phyloP scores from a whole-genome alignment of 1,140 invertebrate genomes.

The Drosophila asahinai region DNA sequence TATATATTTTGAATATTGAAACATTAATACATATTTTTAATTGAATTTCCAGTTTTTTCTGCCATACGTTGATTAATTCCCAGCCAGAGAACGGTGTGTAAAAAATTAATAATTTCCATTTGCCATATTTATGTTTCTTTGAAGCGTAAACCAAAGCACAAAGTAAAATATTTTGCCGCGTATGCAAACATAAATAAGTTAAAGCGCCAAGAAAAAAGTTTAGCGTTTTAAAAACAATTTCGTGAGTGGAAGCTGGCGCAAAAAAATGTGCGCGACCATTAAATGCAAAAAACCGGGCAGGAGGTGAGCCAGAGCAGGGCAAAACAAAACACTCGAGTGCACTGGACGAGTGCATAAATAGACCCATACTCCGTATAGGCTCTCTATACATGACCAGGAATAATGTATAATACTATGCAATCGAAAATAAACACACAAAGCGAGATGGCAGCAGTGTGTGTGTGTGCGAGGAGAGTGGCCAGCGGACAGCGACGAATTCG shows the following conservation, averaged over 20 bases:
- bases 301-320: conserved; percentile 38
- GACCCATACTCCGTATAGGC: conserved; percentile 23
- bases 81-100: conserved; percentile 31
- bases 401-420: conserved; percentile 72
- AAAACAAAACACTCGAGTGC: conserved; percentile 75
- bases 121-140: conserved; percentile 71
- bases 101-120: conserved; percentile 61
- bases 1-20: conserved; percentile 48
- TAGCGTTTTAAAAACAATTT: conserved; percentile 78
- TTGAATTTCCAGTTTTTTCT: conserved; percentile 41
- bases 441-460: conserved; percentile 41
- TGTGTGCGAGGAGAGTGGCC: conserved; percentile 28
- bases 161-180: conserved; percentile 60
- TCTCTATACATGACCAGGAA: conserved; percentile 44
- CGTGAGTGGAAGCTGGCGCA: conserved; percentile 31
- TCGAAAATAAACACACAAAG: conserved; percentile 69
- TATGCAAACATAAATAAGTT: conserved; percentile 63
- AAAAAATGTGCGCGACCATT: conserved; percentile 53
- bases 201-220: conserved; percentile 49
- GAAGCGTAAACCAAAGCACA: conserved; percentile 71
- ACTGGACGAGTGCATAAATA: conserved; percentile 75
- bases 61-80: conserved; percentile 48
- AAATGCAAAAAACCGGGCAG: conserved; percentile 42
- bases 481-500: conserved; percentile 4
- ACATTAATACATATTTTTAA: conserved; percentile 54